Conservation (phyloP, 2,797 vertebrate species). For the Calcarius lapponicus region DNA sequence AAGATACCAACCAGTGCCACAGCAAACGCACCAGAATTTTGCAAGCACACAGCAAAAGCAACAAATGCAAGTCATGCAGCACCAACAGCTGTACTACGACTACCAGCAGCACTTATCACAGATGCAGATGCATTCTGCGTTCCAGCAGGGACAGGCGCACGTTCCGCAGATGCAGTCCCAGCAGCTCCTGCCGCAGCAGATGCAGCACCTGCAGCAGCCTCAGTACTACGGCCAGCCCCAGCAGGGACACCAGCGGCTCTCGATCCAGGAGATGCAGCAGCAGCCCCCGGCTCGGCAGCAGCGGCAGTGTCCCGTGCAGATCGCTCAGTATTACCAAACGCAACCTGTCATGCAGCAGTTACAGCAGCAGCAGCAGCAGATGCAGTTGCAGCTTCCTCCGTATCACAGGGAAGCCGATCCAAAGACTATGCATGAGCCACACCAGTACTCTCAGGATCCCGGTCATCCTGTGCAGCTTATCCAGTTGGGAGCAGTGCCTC, state of each 20-base stretch:
- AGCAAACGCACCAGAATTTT: conserved; percentile 76
- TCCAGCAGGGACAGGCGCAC: conserved; percentile 73
- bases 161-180: conserved; percentile 73
- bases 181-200: conserved; percentile 73
- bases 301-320: conserved; percentile 73
- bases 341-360: conserved; percentile 77
- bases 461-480: conserved; percentile 79
- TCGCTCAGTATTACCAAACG: conserved; percentile 81
- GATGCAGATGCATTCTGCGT: conserved; percentile 72
- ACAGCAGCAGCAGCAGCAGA: conserved; percentile 73
- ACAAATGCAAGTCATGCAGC: conserved; percentile 75
- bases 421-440: conserved; percentile 72
- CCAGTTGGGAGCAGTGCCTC: conserved; percentile 78
- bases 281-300: conserved; percentile 65
- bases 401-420: conserved; percentile 77
- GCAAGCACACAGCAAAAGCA: conserved; percentile 74
- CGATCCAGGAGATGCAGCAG: conserved; percentile 75
- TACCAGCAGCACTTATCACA: conserved; percentile 78
- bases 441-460: conserved; percentile 76
- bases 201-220: conserved; percentile 78
- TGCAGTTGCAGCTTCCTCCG: conserved; percentile 72
- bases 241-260: conserved; percentile 74
- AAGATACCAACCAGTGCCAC: conserved; percentile 76
- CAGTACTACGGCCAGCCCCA: conserved; percentile 78
- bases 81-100: conserved; percentile 78